Conservation (phyloP, 2,113 vertebrate genomes). For the Sinocyclocheilus grahami region DNA sequence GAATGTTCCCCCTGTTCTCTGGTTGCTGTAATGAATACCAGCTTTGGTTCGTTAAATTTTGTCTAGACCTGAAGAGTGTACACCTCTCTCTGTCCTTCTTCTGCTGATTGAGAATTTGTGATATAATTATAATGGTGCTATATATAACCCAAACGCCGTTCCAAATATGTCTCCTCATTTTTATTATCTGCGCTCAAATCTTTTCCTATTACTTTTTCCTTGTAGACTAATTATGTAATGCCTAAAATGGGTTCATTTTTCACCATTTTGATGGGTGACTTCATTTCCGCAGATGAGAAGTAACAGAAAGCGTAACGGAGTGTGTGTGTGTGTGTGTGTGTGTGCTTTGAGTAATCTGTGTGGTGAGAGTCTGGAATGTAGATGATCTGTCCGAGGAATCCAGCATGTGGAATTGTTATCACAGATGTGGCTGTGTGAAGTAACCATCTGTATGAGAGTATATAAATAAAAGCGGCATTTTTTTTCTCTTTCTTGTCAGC, state of each 20-base stretch:
- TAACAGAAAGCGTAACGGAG: neutral
- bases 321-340: neutral
- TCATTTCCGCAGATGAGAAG: slow-evolving; percentile 24
- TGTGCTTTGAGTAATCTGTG: slow-evolving; percentile 14
- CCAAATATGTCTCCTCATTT: slow-evolving; percentile 18
- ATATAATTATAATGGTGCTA: slow-evolving; percentile 32
- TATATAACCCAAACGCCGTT: slow-evolving; percentile 27
- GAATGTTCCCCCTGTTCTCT: slow-evolving; percentile 39
- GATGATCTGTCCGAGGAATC: slow-evolving; percentile 38
- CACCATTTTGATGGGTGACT: slow-evolving; percentile 20
- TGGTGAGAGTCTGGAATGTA: slow-evolving; percentile 35
- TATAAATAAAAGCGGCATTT: slow-evolving; percentile 33
- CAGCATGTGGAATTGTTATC: slow-evolving; percentile 43
- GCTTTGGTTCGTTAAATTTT: neutral
- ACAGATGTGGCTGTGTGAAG: slow-evolving; percentile 42
- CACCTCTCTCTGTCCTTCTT: neutral
- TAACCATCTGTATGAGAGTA: slow-evolving; percentile 38
- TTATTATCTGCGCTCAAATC: slow-evolving; percentile 22
- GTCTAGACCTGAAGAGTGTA: slow-evolving; percentile 23
- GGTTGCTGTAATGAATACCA: slow-evolving; percentile 39
- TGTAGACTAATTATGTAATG: slow-evolving; percentile 41
- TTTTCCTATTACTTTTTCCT: slow-evolving; percentile 25
- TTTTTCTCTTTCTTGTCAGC: slow-evolving; percentile 39
- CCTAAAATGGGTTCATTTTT: slow-evolving; percentile 24
- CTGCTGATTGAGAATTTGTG: slow-evolving; percentile 14